These are phyloP conservation scores for Thinocorus orbignyianus DNA, from an alignment of 2,113 vertebrate species.

Conservation along the genomic window DNA sequence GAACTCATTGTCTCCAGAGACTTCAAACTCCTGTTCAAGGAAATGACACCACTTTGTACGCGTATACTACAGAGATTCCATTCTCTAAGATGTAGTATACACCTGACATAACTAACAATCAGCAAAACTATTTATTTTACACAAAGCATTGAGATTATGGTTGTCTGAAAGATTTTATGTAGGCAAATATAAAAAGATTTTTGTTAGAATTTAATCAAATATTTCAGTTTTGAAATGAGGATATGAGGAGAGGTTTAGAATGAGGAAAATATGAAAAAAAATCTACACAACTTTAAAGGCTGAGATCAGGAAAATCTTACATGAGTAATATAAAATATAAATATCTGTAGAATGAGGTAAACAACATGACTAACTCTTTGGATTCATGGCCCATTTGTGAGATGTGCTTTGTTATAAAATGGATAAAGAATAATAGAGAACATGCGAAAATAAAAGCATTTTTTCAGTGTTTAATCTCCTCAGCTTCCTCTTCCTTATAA, in stretches of 20 bases:
- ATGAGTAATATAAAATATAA: neutral
- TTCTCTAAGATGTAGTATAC: neutral
- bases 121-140: neutral
- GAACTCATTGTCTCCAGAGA: neutral
- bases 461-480: neutral
- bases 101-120: neutral
- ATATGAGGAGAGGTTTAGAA: neutral
- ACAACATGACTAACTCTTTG: neutral
- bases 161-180: neutral
- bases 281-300: neutral
- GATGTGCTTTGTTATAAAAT: neutral
- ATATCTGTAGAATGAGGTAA: neutral
- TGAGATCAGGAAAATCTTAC: neutral
- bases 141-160: neutral
- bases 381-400: neutral
- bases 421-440: neutral
- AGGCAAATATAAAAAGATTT: neutral
- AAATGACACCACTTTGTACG: neutral
- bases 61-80: neutral
- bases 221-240: neutral
- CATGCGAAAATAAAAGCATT: neutral
- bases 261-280: neutral
- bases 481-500: neutral
- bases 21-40: neutral
- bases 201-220: neutral